phyloP scores from a whole-genome alignment of 1,140 invertebrate species.

The Camponotus floridanus region DNA sequence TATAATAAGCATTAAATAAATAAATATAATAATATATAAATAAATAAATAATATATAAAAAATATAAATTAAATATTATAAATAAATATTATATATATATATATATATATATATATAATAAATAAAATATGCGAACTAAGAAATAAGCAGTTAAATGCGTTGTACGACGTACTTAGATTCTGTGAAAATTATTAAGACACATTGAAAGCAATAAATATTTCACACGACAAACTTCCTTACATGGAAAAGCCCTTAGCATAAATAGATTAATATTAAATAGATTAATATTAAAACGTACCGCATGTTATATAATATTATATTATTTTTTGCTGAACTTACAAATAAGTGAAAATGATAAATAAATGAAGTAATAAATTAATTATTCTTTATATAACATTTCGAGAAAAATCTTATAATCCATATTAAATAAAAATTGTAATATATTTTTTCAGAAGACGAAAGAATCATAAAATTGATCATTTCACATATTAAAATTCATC shows the following conservation, averaged over 20 bases:
- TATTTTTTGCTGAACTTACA: constrained; percentile 19
- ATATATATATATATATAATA: constrained; percentile 3
- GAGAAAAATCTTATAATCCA: no score
- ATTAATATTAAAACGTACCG: neutral
- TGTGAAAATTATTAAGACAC: constrained; percentile 28
- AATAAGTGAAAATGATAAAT: neutral
- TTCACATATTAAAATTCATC: no score
- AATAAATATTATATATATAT: neutral
- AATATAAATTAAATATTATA: constrained; percentile 34
- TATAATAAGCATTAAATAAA: constrained; percentile 36
- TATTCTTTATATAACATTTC: no score
- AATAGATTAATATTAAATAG: constrained; percentile 21
- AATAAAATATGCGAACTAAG: constrained; percentile 63
- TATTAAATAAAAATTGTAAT: no score
- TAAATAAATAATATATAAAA: no score
- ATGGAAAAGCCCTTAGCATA: neutral
- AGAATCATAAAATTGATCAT: no score
- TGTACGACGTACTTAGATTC: neutral
- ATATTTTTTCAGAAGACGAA: no score
- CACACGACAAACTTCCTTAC: constrained; percentile 32
- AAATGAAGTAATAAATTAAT: no score
- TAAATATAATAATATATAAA: neutral
- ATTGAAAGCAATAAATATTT: constrained; percentile 16
- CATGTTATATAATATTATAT: neutral
- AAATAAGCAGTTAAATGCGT: constrained; percentile 48